These are phyloP conservation scores for Agrypnia vestita DNA, from an alignment of 1,140 invertebrate species.

Conservation along the genomic window DNA sequence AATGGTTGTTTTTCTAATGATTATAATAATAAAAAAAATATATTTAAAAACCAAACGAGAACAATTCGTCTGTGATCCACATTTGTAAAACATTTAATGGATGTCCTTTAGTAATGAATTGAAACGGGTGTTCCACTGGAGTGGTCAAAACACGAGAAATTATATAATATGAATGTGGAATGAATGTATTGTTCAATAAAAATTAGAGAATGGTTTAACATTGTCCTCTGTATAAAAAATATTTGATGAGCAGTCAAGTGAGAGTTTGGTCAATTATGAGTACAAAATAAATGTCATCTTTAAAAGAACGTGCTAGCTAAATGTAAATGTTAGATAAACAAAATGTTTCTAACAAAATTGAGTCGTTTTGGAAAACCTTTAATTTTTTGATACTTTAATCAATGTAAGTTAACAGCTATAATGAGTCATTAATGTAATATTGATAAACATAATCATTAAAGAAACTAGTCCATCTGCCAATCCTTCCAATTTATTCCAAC, in stretches of 20 bases:
- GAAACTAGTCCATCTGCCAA: slow-evolving; percentile 51
- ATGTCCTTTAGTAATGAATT: slow-evolving; percentile 47
- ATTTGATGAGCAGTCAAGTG: background rate
- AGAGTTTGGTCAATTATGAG: slow-evolving; percentile 46
- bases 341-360: background rate
- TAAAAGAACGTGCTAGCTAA: background rate
- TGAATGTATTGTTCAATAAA: slow-evolving; percentile 31
- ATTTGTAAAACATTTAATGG: slow-evolving; percentile 56
- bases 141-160: slow-evolving; percentile 7
- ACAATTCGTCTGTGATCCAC: slow-evolving; percentile 60
- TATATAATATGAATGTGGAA: slow-evolving; percentile 36
- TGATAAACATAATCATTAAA: slow-evolving; percentile 17
- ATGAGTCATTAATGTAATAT: slow-evolving; percentile 17
- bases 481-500: slow-evolving; percentile 55
- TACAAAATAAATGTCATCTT: slow-evolving; percentile 44
- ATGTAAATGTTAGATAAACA: background rate
- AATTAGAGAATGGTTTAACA: slow-evolving; percentile 1
- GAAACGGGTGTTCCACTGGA: slow-evolving; percentile 13
- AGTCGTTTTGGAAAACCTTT: background rate
- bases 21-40: slow-evolving; percentile 45
- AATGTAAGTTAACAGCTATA: slow-evolving; percentile 8
- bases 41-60: slow-evolving; percentile 55
- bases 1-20: slow-evolving; percentile 59
- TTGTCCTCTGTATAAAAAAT: slow-evolving; percentile 28
- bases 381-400: slow-evolving; percentile 22